Percentiles rank a stretch among this genome's conserved stretches.
Conservation (phyloP, 2,888 invertebrate species). For the Eupithecia subumbrata region DNA sequence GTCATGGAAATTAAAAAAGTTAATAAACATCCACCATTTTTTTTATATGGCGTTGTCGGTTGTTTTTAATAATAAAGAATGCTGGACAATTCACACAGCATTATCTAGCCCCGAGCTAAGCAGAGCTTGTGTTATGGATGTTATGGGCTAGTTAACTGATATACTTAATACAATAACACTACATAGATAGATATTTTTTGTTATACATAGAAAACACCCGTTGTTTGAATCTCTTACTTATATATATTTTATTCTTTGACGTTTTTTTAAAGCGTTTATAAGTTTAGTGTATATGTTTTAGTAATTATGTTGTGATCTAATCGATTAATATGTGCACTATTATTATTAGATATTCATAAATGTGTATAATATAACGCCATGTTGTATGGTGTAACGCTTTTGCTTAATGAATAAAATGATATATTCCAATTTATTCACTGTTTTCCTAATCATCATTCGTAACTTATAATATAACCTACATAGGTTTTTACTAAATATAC, state of each 20-base stretch:
- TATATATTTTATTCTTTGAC: background rate
- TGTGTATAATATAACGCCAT: conserved; percentile 53
- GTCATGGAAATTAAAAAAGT: background rate
- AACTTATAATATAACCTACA: background rate
- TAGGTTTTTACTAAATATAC: too few relatives aligned
- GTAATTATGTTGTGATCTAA: conserved; percentile 70
- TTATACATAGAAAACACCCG: too few relatives aligned
- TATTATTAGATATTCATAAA: conserved; percentile 54
- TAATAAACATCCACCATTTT: background rate
- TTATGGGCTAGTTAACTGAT: too few relatives aligned
- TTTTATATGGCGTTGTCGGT: background rate
- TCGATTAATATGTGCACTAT: conserved; percentile 69
- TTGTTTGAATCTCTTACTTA: too few relatives aligned
- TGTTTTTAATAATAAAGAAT: background rate
- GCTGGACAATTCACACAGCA: too few relatives aligned
- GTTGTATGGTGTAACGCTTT: conserved; percentile 66
- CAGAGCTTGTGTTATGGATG: too few relatives aligned
- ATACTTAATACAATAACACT: too few relatives aligned
- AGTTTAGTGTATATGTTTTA: conserved; percentile 25
- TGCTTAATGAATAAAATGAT: conserved; percentile 68
- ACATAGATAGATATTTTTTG: too few relatives aligned
- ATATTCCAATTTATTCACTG: conserved; percentile 47
- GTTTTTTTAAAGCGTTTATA: conserved; percentile 40
- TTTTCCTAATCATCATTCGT: conserved; percentile 40
- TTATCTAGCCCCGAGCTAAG: too few relatives aligned